Conservation (phyloP, 2,113 vertebrate genomes). For the Etia nguti region DNA sequence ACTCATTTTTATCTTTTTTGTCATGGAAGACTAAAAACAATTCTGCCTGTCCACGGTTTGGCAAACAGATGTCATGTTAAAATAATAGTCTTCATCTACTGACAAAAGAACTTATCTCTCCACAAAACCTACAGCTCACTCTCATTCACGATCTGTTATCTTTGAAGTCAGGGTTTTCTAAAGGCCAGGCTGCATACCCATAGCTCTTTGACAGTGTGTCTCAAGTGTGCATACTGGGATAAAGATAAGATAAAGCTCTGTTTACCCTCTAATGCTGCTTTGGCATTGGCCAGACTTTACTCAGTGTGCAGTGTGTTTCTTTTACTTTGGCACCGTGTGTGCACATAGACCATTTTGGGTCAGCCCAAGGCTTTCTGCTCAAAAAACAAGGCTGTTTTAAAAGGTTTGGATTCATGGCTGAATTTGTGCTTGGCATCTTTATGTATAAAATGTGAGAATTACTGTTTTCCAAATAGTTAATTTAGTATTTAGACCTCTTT, state of each 20-base stretch:
- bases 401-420: slow-evolving; percentile 11
- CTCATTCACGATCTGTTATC: slow-evolving; percentile 35
- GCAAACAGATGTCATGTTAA: neutral
- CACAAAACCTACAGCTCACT: neutral
- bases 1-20: neutral
- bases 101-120: neutral
- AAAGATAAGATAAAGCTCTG: slow-evolving; percentile 60
- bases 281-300: slow-evolving; percentile 42
- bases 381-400: slow-evolving; percentile 1
- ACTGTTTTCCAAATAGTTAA: neutral
- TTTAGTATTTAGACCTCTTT: neutral
- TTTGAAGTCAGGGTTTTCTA: slow-evolving; percentile 42
- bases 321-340: slow-evolving; percentile 46
- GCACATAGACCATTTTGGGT: slow-evolving; percentile 30
- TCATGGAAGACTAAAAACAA: neutral
- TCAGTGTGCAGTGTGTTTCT: slow-evolving; percentile 33
- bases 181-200: slow-evolving; percentile 26
- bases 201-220: slow-evolving; percentile 20
- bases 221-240: slow-evolving; percentile 37
- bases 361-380: slow-evolving; percentile 33
- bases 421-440: neutral
- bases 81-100: neutral
- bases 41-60: neutral
- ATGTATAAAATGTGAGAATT: neutral
- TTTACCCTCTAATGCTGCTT: slow-evolving; percentile 51